Conservation (phyloP, 2,113 vertebrate genomes). For the Hoplias malabaricus region DNA sequence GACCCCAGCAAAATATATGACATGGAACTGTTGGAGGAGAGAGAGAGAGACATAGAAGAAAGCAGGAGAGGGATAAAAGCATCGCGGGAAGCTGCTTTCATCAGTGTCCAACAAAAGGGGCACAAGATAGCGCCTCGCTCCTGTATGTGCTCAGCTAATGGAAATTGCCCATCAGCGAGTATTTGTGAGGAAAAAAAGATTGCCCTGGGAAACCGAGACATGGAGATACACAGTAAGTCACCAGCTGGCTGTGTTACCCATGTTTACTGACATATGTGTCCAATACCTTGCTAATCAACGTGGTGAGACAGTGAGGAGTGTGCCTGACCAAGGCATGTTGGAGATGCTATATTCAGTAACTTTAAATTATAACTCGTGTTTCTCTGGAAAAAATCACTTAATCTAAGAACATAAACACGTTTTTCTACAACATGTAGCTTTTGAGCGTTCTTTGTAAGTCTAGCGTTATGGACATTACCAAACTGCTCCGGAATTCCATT, state of each 20-base stretch:
- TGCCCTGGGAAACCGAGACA: neutral
- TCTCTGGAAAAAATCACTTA: neutral
- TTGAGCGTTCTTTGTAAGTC: neutral
- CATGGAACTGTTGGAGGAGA: neutral
- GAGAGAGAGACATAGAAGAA: conserved; percentile 2
- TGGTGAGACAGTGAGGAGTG: no score
- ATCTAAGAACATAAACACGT: neutral
- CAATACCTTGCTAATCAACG: neutral
- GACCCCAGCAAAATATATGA: neutral
- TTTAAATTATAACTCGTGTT: neutral
- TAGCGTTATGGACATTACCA: conserved; percentile 25
- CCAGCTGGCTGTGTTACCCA: conserved; percentile 1
- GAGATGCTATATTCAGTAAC: neutral
- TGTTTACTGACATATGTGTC: neutral
- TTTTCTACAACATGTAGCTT: neutral
- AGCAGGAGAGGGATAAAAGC: conserved; percentile 3
- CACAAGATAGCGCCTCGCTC: neutral
- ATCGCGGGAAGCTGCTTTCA: conserved; percentile 16
- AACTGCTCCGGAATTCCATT: conserved; percentile 40
- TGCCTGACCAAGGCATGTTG: neutral
- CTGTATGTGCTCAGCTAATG: conserved; percentile 3
- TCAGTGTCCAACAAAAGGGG: neutral
- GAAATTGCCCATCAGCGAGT: neutral
- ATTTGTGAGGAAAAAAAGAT: conserved; percentile 11
- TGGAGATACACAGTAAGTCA: neutral